Percentiles rank a stretch among this genome's conserved stretches.
Evolutionary conservation across 1,140 invertebrate genomes (phyloP).

Genomic region (Drosophila chauvacae): DNA sequence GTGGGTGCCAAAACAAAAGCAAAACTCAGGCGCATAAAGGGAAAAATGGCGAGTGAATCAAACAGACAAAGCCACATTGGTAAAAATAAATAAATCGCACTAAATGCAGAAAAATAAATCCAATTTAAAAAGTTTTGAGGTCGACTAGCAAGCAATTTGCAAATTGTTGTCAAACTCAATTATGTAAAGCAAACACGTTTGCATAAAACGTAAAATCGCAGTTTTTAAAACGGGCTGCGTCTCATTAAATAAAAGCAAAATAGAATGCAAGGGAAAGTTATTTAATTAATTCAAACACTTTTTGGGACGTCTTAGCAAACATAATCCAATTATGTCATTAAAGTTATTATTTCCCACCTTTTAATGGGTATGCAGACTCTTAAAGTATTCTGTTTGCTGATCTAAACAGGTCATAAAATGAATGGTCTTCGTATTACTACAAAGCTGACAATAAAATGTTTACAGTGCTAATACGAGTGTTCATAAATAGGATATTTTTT

Average conservation of each 20-base stretch:
- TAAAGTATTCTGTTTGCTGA: not conserved
- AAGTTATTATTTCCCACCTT: not conserved
- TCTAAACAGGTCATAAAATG: not conserved
- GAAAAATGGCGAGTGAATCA: constrained; percentile 37
- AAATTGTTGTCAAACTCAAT: constrained; percentile 74
- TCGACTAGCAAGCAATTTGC: constrained; percentile 53
- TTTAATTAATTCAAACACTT: not conserved
- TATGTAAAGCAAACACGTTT: constrained; percentile 37
- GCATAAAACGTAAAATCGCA: constrained; percentile 10
- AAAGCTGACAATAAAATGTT: not conserved
- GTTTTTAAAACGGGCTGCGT: not conserved
- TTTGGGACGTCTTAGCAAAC: not conserved
- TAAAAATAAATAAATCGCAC: constrained; percentile 45
- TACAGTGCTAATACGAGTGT: not conserved
- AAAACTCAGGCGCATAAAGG: constrained; percentile 27
- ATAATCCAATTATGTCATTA: constrained; percentile 2
- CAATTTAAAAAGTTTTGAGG: constrained; percentile 49
- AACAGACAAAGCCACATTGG: constrained; percentile 20
- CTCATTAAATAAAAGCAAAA: constrained; percentile 7
- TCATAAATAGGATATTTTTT: not conserved
- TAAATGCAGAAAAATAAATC: constrained; percentile 48
- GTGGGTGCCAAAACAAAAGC: constrained; percentile 29
- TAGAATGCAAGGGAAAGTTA: not conserved
- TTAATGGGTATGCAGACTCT: not conserved
- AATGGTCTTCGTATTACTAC: not conserved